Evolutionary conservation across 2,888 invertebrate genomes (phyloP), one percentile per base, ranked within the genome.

Genomic region (Conistra vaccinii): DNA sequence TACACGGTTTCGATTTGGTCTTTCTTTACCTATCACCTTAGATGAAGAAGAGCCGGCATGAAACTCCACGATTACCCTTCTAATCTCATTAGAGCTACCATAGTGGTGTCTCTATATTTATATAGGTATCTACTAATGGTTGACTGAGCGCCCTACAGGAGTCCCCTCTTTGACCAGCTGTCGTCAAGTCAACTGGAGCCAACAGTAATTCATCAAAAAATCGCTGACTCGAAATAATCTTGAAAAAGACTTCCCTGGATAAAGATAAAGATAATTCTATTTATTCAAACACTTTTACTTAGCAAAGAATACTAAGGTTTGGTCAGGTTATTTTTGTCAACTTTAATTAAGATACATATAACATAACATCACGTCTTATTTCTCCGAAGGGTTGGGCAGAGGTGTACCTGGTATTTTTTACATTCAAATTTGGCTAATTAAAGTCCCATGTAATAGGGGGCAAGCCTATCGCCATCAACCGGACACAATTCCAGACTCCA

Each of bases 181-280:
- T 74, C 79, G 79, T 29, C 61, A 67, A 83, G 77, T 78, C 84
- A 79, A 86, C 77, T 84, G 80, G 51, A 83, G 85, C 78, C 81
- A 83, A 87, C 66, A 57, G 78, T 85, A 81, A 87, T 86, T 87
- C 85, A 81, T 85, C 78, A 73, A 73, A 87, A 81, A 83, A 45
- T 61, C 75, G 48, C 4, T 73, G 79, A 78, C 17, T 58, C 51
- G 83, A 69, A 71, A 60, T 73, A 23, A 62, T 65, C 60, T 55
- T 14, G 23, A 26, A 63, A 69, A 69, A 72, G 14, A 58, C 48
- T n/a, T 12, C 32, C 14, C 20, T 35, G 39, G 32, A 23, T 63
- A 71, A 65, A 42, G 17, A 58, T 48, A 76, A 63, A 42, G 20
- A 53, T 48, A 45, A 39, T 20, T 57, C n/a, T 55, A 39, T 62